Evolutionary conservation across 2,797 vertebrate genomes (phyloP).

Genomic region (Benthosema pterotum): DNA sequence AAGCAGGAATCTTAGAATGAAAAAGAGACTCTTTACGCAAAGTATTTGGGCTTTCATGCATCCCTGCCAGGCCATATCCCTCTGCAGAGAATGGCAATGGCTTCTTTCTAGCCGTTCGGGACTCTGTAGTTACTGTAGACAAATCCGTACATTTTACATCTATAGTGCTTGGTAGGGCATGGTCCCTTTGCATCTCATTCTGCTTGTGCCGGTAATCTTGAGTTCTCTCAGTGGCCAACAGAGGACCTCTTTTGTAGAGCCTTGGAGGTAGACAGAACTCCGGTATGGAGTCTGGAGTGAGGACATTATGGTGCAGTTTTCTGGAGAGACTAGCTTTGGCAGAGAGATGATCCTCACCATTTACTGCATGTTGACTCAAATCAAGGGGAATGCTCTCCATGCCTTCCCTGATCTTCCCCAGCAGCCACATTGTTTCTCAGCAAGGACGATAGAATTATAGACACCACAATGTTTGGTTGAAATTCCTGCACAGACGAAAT

Average conservation of each 20-base stretch:
- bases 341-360: constrained; percentile 45
- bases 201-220: neutral
- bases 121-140: constrained; percentile 16
- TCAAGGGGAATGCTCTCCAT: constrained; percentile 65
- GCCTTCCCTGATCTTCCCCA: constrained; percentile 68
- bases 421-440: constrained; percentile 66
- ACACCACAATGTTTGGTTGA: neutral
- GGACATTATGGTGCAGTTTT: constrained; percentile 73
- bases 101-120: constrained; percentile 41
- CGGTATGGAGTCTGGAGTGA: constrained; percentile 77
- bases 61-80: constrained; percentile 64
- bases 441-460: neutral
- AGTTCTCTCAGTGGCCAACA: constrained; percentile 29
- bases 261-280: constrained; percentile 77
- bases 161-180: constrained; percentile 12
- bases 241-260: constrained; percentile 56
- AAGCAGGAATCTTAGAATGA: constrained; percentile 63
- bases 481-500: neutral
- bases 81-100: constrained; percentile 66
- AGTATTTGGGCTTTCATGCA: constrained; percentile 76
- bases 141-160: constrained; percentile 28
- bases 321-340: constrained; percentile 53
- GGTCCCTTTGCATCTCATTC: constrained; percentile 17
- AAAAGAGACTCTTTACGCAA: constrained; percentile 79
- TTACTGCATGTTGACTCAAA: constrained; percentile 54